Conservation (phyloP, 2,888 invertebrate species). For the Argynnis bischoffii region DNA sequence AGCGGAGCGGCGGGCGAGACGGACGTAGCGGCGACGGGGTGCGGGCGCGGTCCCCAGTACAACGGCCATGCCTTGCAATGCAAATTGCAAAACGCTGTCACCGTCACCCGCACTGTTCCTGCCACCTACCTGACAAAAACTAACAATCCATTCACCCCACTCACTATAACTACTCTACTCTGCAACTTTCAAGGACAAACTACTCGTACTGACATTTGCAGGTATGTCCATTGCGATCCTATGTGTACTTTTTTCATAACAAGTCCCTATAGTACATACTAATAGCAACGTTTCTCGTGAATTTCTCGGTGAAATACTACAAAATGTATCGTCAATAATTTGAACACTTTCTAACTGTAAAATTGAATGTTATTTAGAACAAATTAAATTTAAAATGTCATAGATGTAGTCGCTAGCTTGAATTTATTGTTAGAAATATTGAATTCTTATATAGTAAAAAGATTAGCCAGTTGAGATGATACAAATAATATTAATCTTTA, state of each 20-base stretch:
- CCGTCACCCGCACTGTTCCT: conserved; percentile 47
- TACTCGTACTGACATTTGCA: conserved; percentile 19
- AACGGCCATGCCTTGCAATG: conserved; percentile 62
- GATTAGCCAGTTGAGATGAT: too few relatives aligned
- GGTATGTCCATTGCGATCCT: conserved; percentile 6
- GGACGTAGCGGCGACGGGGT: conserved; percentile 47
- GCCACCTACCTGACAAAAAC: conserved; percentile 46
- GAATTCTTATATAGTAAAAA: too few relatives aligned
- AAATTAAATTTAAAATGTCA: too few relatives aligned
- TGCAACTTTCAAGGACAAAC: conserved; percentile 42
- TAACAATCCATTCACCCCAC: conserved; percentile 54
- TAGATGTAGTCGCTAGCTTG: too few relatives aligned
- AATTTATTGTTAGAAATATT: too few relatives aligned
- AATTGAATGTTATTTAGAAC: too few relatives aligned
- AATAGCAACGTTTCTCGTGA: background rate
- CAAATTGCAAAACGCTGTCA: conserved; percentile 55
- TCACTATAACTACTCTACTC: conserved; percentile 44
- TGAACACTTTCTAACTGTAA: too few relatives aligned
- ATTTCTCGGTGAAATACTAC: too few relatives aligned
- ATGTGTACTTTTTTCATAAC: background rate
- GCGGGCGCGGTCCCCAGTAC: conserved; percentile 76
- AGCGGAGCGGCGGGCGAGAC: conserved; percentile 52
- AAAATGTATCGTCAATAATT: too few relatives aligned
- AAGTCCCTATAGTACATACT: background rate
- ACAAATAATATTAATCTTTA: too few relatives aligned